These are phyloP conservation scores for Pomacea maculata DNA, from an alignment of 1,140 invertebrate species.

Conservation along the genomic window DNA sequence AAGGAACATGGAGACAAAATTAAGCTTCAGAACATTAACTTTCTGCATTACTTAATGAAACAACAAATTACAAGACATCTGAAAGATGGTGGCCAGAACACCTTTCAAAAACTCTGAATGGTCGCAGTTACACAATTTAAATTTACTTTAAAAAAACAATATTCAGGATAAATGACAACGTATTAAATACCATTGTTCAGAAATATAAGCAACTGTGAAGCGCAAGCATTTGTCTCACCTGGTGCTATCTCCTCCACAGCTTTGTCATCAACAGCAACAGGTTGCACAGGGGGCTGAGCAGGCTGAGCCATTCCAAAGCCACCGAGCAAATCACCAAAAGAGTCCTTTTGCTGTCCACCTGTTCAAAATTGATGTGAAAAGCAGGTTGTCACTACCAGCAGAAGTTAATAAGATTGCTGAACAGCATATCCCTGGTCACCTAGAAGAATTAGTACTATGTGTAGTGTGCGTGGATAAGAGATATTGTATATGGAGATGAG, in stretches of 20 bases:
- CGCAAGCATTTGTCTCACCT: slow-evolving; percentile 8
- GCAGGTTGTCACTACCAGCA: too few relatives aligned
- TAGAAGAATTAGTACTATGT: too few relatives aligned
- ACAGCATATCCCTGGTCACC: too few relatives aligned
- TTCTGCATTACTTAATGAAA: neutral
- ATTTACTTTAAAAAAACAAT: neutral
- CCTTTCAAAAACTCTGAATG: too few relatives aligned
- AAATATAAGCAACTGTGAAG: neutral
- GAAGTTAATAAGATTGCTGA: too few relatives aligned
- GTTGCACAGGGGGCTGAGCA: slow-evolving; percentile 26
- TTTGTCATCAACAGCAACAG: slow-evolving; percentile 39
- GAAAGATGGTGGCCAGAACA: too few relatives aligned
- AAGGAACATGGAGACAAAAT: too few relatives aligned
- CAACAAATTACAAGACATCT: too few relatives aligned
- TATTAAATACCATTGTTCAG: neutral
- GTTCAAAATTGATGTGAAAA: too few relatives aligned
- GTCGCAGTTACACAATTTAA: too few relatives aligned
- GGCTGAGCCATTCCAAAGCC: slow-evolving; percentile 49
- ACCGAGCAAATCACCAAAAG: slow-evolving; percentile 58
- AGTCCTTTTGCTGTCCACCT: slow-evolving; percentile 37
- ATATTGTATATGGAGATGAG: too few relatives aligned
- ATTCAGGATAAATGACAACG: neutral
- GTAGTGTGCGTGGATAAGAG: too few relatives aligned
- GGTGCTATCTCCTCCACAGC: slow-evolving; percentile 34
- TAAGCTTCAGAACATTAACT: neutral